A percentile compares a stretch with the other conserved stretches of the same genome.
Conservation (phyloP, 2,113 vertebrate genomes). For the Gasterosteus aculeatus region DNA sequence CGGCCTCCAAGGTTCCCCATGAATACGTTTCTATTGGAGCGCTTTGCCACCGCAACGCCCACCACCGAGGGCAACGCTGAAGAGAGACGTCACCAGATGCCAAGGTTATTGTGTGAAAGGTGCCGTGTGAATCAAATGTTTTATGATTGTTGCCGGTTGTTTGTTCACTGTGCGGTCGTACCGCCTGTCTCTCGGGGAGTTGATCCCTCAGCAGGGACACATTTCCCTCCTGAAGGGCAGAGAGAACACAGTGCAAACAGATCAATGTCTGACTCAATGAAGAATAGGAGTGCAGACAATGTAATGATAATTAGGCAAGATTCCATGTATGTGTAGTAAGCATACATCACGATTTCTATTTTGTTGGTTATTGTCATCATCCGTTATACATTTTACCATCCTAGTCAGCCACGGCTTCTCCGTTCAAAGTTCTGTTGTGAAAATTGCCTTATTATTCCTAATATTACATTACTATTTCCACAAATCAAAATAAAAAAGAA, state of each 20-base stretch:
- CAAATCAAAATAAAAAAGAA: not conserved
- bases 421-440: not conserved
- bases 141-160: not conserved
- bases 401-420: not conserved
- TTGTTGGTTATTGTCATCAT: not conserved
- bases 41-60: conserved; percentile 84
- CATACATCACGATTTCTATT: not conserved
- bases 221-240: conserved; percentile 73
- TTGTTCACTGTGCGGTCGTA: conserved; percentile 32
- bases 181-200: conserved; percentile 75
- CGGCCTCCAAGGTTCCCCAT: conserved; percentile 83
- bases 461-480: not conserved
- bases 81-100: conserved; percentile 5
- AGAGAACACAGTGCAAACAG: conserved; percentile 4
- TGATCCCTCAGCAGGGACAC: conserved; percentile 63
- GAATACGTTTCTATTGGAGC: conserved; percentile 77
- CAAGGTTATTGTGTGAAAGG: not conserved
- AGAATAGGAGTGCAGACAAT: not conserved
- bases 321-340: no score
- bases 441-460: not conserved
- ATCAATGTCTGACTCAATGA: not conserved
- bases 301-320: not conserved
- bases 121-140: not conserved
- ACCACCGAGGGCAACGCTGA: conserved; percentile 81
- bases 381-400: not conserved